Evolutionary conservation across 92 coral and sea anemone species (phyloP).

Genomic region (Epizoanthus illoricatus): DNA sequence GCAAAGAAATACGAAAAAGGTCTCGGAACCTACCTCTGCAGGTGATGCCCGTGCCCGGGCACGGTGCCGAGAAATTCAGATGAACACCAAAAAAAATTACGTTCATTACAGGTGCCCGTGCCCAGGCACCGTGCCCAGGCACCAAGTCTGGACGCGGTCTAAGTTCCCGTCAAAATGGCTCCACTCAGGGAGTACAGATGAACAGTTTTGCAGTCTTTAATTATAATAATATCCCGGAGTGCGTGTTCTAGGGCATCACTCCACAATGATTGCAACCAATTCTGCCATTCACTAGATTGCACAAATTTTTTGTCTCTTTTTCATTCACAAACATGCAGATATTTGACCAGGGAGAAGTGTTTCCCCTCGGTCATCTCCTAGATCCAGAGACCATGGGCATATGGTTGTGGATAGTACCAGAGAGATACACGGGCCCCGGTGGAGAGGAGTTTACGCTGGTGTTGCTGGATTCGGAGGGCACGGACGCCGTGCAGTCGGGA

Average conservation of each 20-base stretch:
- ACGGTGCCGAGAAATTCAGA: too few species aligned
- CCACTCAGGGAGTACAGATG: too few species aligned
- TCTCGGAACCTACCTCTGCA: too few species aligned
- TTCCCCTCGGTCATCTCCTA: slow-evolving; percentile 74
- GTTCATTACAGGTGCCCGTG: too few species aligned
- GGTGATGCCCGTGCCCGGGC: too few species aligned
- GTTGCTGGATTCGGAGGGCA: slow-evolving; percentile 60
- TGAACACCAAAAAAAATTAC: too few species aligned
- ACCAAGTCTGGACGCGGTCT: too few species aligned
- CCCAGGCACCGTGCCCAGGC: too few species aligned
- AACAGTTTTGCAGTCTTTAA: not conserved
- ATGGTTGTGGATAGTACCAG: slow-evolving; percentile 77
- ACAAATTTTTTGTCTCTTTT: not conserved
- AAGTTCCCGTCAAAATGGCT: too few species aligned
- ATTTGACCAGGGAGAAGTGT: slow-evolving; percentile 72
- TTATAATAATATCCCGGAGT: not conserved
- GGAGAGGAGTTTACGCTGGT: slow-evolving; percentile 50
- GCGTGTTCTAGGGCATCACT: not conserved
- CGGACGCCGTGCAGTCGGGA: slow-evolving; percentile 48
- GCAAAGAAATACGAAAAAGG: too few species aligned
- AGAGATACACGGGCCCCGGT: slow-evolving; percentile 42
- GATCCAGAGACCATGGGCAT: slow-evolving; percentile 84
- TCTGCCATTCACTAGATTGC: not conserved
- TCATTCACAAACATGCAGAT: not conserved
- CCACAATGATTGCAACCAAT: not conserved